Evolutionary conservation across 1,140 invertebrate genomes (phyloP), one percentile per base, ranked within the genome.

Genomic region (Drosophila lowei): DNA sequence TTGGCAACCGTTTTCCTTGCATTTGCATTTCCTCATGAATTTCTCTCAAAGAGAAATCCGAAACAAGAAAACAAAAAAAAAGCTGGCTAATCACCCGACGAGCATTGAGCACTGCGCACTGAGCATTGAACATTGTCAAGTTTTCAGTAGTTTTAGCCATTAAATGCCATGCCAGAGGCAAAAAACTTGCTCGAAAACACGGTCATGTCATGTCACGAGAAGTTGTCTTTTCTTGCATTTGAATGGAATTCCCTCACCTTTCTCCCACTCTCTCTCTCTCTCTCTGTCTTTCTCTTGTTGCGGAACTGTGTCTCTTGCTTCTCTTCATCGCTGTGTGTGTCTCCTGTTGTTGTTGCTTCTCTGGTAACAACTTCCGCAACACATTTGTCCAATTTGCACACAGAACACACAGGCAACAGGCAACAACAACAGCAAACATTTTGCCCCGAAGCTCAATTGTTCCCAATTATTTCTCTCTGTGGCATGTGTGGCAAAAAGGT

Each of bases 351-450:
- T 56, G 60, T 56, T 61, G 47, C 52, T 34, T 58, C 58, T 38
- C 11, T 38, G 11, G 34, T 74, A 78, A 79, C 76, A 67, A 79
- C 76, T 79, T 79, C 76, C 76, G 73, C 63, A 76, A 79, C 67
- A 76, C 76, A 76, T 76, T 78, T 78, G 72, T 62, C 67, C 72
- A 78, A 75, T 78, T 78, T 78, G 72, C 74, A 68, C 67, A 72
- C 43, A 63, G 50, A 77, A 72, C 43, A 63, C 55, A 77, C 49
- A 68, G 60, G 21, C 56, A 54, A 53, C 28, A n/a, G 25, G 23
- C 23, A 25, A 25, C 0, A 23, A 4, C 23, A 6, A 56, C 34
- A 41, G 43, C 41, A 55, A 38, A 56, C 54, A 56, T 21, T 9
- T 2, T 34, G 46, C 8, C 63, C 16, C 58, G 55, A 62, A 67